phyloP scores from a whole-genome alignment of 2,888 invertebrate genomes.

The Drosophila multiciliata region DNA sequence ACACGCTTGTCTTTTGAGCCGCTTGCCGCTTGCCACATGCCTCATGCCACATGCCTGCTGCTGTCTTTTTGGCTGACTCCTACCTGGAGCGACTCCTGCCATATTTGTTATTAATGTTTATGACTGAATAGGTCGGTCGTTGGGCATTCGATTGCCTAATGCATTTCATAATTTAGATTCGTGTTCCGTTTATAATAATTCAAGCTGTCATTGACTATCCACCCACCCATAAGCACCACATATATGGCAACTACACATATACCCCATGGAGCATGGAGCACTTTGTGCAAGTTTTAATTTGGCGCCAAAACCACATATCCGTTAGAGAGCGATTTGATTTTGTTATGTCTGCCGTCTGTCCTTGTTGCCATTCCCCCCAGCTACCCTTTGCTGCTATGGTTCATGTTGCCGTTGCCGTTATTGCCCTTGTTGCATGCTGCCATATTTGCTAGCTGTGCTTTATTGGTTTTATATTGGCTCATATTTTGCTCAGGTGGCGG shows the following conservation, averaged over 20 bases:
- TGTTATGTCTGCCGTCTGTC: constrained; percentile 31
- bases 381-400: not conserved
- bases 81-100: constrained; percentile 25
- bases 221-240: not conserved
- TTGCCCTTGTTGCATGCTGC: not conserved
- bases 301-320: constrained; percentile 50
- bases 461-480: constrained; percentile 79
- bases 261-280: not conserved
- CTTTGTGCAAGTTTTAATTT: constrained; percentile 46
- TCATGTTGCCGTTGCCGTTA: constrained; percentile 12
- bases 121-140: constrained; percentile 41
- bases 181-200: constrained; percentile 66
- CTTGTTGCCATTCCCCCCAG: constrained; percentile 5
- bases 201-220: constrained; percentile 31
- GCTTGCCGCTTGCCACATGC: constrained; percentile 2
- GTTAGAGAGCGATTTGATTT: constrained; percentile 60
- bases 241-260: not conserved
- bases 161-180: constrained; percentile 68
- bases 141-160: constrained; percentile 52
- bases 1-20: constrained; percentile 69
- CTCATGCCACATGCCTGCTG: not conserved
- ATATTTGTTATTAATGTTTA: constrained; percentile 76
- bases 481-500: constrained; percentile 66
- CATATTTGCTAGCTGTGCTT: constrained; percentile 51
- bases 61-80: not conserved